Percentiles rank a stretch among this genome's conserved stretches.
phyloP scores from a whole-genome alignment of 2,797 vertebrate species.

The Notoglanidium macrostoma region DNA sequence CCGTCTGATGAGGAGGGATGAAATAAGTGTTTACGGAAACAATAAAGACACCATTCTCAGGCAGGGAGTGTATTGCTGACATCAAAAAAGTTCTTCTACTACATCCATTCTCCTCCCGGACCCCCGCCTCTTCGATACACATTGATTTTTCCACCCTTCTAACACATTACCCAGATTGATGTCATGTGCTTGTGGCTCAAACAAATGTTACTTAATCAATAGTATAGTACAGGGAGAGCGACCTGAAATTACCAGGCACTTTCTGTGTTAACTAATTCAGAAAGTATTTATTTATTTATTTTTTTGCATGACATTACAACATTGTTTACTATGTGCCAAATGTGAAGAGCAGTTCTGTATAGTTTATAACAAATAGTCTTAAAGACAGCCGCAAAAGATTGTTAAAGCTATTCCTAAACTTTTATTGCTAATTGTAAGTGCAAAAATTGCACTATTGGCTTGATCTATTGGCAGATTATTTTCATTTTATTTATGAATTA shows the following conservation, averaged over 20 bases:
- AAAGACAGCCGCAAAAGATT: neutral
- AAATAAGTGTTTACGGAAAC: slow-evolving; percentile 48
- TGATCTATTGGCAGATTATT: neutral
- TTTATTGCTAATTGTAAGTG: neutral
- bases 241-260: slow-evolving; percentile 63
- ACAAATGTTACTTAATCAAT: slow-evolving; percentile 77
- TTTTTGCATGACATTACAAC: neutral
- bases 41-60: slow-evolving; percentile 50
- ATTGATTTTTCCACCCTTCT: slow-evolving; percentile 66
- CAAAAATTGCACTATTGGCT: neutral
- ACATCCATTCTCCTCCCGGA: slow-evolving; percentile 11
- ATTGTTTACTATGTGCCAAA: neutral
- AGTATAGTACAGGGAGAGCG: neutral
- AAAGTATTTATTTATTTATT: neutral
- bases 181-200: slow-evolving; percentile 68
- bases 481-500: neutral
- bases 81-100: slow-evolving; percentile 55
- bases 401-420: neutral
- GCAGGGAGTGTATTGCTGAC: slow-evolving; percentile 53
- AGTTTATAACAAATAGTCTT: neutral
- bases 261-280: slow-evolving; percentile 63
- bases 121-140: neutral
- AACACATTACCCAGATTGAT: slow-evolving; percentile 68
- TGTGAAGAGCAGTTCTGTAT: neutral
- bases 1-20: slow-evolving; percentile 17